These are phyloP conservation scores for Xestia ashworthii DNA, from an alignment of 2,888 invertebrate species.

Conservation along the genomic window DNA sequence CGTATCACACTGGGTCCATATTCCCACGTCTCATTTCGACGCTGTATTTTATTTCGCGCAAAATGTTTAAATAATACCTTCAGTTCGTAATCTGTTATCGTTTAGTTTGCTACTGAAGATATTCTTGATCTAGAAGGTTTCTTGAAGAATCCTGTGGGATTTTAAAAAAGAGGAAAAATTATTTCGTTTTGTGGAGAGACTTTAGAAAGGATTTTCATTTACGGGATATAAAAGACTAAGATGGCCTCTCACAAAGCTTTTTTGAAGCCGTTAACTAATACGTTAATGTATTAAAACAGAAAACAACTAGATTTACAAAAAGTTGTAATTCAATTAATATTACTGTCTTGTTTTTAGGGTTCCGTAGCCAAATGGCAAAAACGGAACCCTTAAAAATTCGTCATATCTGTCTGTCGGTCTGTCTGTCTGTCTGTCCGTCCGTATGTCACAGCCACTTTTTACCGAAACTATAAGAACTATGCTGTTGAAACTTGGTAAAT, in stretches of 20 bases:
- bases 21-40: slow-evolving; percentile 80
- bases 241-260: not conserved
- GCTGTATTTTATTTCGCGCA: slow-evolving; percentile 73
- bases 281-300: no score
- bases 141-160: slow-evolving; percentile 15
- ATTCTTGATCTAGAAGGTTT: slow-evolving; percentile 6
- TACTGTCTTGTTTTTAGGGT: no score
- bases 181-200: not conserved
- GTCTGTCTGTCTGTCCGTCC: no score
- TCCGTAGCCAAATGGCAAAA: no score
- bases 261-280: no score
- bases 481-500: no score
- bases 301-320: no score
- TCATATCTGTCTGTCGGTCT: no score
- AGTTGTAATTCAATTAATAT: no score
- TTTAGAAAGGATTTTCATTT: not conserved
- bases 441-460: no score
- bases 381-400: no score
- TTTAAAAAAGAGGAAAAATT: not conserved
- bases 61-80: slow-evolving; percentile 71
- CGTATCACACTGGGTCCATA: slow-evolving; percentile 70
- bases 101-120: slow-evolving; percentile 34
- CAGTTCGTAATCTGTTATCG: slow-evolving; percentile 51
- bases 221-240: not conserved
- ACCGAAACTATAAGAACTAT: no score